Conservation (phyloP, 2,797 vertebrate species). For the Ispidina lecontei region DNA sequence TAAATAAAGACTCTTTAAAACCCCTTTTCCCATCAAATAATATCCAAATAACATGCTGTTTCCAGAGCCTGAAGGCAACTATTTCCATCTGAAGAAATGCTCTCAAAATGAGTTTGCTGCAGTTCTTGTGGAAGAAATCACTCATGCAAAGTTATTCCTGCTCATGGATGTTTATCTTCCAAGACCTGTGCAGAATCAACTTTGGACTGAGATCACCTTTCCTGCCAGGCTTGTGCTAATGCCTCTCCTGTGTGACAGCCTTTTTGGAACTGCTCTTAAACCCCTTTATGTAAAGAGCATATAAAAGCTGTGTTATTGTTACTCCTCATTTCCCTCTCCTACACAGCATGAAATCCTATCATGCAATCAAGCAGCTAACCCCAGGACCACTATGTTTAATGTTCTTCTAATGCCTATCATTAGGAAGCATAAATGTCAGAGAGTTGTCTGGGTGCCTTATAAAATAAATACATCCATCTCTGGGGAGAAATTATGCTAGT, state of each 20-base stretch:
- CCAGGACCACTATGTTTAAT: conserved; percentile 27
- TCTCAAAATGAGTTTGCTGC: conserved; percentile 17
- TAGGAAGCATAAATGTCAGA: conserved; percentile 31
- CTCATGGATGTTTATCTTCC: not conserved
- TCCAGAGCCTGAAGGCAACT: not conserved
- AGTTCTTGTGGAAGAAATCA: conserved; percentile 3
- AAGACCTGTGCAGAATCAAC: not conserved
- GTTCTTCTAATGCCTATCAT: conserved; percentile 28
- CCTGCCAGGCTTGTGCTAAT: not conserved
- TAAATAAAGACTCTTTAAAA: not conserved
- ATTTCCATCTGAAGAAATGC: not conserved
- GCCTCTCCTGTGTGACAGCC: not conserved
- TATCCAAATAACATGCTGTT: not conserved
- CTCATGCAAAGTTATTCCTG: not conserved
- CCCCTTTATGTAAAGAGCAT: not conserved
- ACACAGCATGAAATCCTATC: conserved; percentile 10
- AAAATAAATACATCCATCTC: not conserved
- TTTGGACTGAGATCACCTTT: not conserved
- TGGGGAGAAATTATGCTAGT: not conserved
- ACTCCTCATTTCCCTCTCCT: conserved; percentile 1
- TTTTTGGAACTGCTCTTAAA: not conserved
- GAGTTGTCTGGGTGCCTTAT: conserved; percentile 2
- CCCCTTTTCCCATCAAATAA: not conserved
- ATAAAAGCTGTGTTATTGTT: conserved; percentile 19
- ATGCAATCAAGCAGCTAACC: conserved; percentile 7